Conservation (phyloP, 2,888 invertebrate species). For the Aporophyla lueneburgensis region DNA sequence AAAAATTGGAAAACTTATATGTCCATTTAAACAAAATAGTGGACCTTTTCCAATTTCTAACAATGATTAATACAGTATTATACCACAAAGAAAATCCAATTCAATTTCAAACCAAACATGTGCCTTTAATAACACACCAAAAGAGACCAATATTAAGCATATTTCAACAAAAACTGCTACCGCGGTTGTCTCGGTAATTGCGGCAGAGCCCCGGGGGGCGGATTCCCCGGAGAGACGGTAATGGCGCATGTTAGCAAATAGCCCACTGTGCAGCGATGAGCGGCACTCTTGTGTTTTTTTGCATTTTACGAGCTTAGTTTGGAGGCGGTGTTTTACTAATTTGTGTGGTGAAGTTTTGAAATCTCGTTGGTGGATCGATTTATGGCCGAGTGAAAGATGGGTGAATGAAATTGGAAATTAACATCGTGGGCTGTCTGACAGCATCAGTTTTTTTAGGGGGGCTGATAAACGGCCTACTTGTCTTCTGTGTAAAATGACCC, state of each 20-base stretch:
- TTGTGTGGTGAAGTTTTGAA: conserved; percentile 36
- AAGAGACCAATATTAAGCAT: conserved; percentile 49
- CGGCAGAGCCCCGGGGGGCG: conserved; percentile 58
- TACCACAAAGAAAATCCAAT: conserved; percentile 28
- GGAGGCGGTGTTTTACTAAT: conserved; percentile 54
- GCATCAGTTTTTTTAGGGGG: background rate
- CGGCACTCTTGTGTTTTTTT: conserved; percentile 43
- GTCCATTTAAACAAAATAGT: background rate
- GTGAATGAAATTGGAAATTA: background rate
- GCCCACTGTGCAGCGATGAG: conserved; percentile 57
- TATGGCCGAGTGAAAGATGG: background rate
- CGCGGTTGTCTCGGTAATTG: conserved; percentile 67
- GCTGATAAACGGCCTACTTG: too few species aligned
- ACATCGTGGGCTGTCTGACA: background rate
- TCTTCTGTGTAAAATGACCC: background rate
- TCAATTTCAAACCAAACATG: conserved; percentile 54
- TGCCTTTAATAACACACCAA: conserved; percentile 61
- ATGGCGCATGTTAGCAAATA: conserved; percentile 73
- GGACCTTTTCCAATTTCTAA: too few species aligned
- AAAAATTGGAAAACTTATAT: background rate
- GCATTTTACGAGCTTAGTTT: conserved; percentile 36
- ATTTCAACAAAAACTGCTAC: conserved; percentile 64
- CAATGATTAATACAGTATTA: conserved; percentile 9
- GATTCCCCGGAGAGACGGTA: conserved; percentile 68
- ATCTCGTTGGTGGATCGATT: conserved; percentile 10